Base-by-base conservation (phyloP, 2,797 vertebrate genomes). In the Typhlichthys subterraneus region DNA sequence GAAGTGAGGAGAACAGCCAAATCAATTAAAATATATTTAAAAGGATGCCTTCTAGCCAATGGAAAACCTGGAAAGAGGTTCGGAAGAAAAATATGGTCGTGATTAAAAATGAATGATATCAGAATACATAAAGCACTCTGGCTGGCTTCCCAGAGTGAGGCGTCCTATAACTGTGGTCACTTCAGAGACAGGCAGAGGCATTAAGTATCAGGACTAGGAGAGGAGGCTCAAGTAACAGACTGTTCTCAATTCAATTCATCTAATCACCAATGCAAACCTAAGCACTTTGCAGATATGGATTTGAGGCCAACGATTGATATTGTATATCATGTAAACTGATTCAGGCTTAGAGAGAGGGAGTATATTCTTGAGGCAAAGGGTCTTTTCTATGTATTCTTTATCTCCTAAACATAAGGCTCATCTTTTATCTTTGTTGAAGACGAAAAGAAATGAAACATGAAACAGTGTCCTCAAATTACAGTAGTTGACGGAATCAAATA, bases 21-120 rank as follows among this genome's bases (percentile, higher is more conserved):
- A 83, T 81, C 74, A 76, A 77, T 80, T 81, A 80, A 70, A 85
- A 80, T 63, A 66, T 67, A 74, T 75, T 69, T 77, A 78, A 83
- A 73, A 67, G 67, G 72, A 80, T 76, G 78, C 72, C 19, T 45
- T 59, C 46, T 67, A 75, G 82, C 79, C 73, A 62, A 76, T 72
- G 75, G 77, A 10, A 15, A 77, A 50, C 69, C 76, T 70, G 73
- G 80, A 61, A 65, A 67, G 73, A 75, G 70, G 68, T 84, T 85
- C 74, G 68, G 81, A 84, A 72, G 75, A 82, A 85, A 88, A 84
- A 86, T 88, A 86, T 85, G 77, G 76, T 87, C 79, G 81, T 91
- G 88, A 90, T 92, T 89, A 91, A 91, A 92, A 89, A 91, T 90
- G 86, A 89, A 89, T 88, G 85, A 80, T 88, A 90, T 91, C 85